These are phyloP conservation scores for Meloidogyne exigua DNA, from an alignment of 1,140 invertebrate species.

Conservation along the genomic window DNA sequence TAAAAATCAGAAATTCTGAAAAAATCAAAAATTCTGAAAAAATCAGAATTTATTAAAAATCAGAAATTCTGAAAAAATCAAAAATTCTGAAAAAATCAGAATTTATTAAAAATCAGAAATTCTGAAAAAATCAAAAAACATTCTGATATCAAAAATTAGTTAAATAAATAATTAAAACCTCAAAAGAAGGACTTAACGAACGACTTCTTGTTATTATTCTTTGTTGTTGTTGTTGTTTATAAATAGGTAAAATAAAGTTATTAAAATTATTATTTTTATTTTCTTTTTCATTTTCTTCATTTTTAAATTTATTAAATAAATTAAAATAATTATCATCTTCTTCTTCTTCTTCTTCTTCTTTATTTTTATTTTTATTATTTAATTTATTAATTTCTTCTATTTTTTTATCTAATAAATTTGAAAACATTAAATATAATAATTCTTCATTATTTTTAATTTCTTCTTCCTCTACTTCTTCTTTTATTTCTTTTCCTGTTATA, in stretches of 20 bases:
- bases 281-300: neutral
- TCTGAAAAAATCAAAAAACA: neutral
- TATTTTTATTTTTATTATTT: neutral
- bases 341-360: neutral
- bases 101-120: too few relatives aligned
- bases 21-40: too few relatives aligned
- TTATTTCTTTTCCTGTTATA: neutral
- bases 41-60: too few relatives aligned
- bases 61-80: too few relatives aligned
- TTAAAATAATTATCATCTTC: slow-evolving; percentile 24
- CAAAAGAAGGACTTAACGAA: slow-evolving; percentile 15
- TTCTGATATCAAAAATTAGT: neutral
- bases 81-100: neutral
- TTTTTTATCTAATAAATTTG: slow-evolving; percentile 38
- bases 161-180: neutral
- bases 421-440: slow-evolving; percentile 39
- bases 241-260: neutral
- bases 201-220: neutral
- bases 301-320: neutral
- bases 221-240: neutral
- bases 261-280: neutral
- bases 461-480: neutral
- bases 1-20: too few relatives aligned
- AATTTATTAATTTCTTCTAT: slow-evolving; percentile 21
- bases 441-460: slow-evolving; percentile 3